Base-by-base conservation (phyloP, 2,888 invertebrate species). In the Drosophila melanosoma region DNA sequence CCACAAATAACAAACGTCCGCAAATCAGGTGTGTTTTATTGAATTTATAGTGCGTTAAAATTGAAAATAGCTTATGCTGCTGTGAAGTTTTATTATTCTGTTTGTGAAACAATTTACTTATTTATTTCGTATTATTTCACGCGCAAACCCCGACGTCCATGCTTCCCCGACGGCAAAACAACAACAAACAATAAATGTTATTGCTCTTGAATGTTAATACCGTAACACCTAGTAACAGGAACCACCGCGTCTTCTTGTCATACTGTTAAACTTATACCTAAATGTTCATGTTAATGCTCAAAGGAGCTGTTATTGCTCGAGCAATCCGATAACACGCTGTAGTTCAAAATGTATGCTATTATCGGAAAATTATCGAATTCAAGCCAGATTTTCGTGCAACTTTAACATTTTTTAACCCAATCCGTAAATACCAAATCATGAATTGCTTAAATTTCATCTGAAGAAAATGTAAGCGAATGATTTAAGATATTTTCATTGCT, bases 171-270 rank as follows among this genome's bases (percentile, higher is more conserved):
- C 68, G 62, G 45, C 78, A 56, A 76, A 76, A 72, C 81, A 78
- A 78, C 78, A 78, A 78, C 78, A 76, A 78, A 81, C 77, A 81
- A 81, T 72, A 65, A 80, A 76, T 78, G 76, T 72, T 78, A 62
- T 75, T 69, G 45, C 75, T 79, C 62, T 75, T 75, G 11, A 73
- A 40, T 54, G 48, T 58, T 11, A 40, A n/a, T n/a, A n/a, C 4
- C 12, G 58, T 52, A 58, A 45, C 23, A 45, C 15, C 23, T 26
- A 45, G 45, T 23, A 45, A 68, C 74, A 65, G 45, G n/a, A 52
- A 69, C 79, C 76, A 69, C 60, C 56, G 36, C 60, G 68, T 51
- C 69, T 35, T 38, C 33, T 40, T 78, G 35, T 15, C 23, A 73
- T 20, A 38, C 76, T 76, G 75, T 77, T 66, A 76, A 59, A 54